Percentiles rank a stretch among this genome's conserved stretches.
phyloP scores from a whole-genome alignment of 2,113 vertebrate genomes.

The Anoura caudifer region DNA sequence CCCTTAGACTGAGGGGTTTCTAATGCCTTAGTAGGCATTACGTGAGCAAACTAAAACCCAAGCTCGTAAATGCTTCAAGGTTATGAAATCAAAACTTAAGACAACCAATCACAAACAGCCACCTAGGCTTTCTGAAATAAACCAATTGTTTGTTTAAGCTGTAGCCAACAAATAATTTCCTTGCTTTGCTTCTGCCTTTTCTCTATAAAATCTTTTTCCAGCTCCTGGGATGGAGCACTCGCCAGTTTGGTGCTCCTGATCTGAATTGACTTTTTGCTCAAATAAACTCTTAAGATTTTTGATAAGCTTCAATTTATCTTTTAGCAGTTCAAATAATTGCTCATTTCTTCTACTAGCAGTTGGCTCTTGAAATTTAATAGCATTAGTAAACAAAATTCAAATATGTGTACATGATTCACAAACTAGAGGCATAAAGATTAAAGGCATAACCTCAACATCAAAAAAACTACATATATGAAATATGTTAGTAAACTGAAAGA shows the following conservation, averaged over 20 bases:
- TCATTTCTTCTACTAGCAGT: background rate
- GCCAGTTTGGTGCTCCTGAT: background rate
- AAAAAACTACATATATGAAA: background rate
- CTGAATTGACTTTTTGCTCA: background rate
- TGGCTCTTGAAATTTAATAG: conserved; percentile 3
- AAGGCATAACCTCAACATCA: background rate
- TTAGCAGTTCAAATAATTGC: background rate
- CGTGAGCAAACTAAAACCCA: background rate
- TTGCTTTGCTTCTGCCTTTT: background rate
- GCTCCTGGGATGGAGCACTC: background rate
- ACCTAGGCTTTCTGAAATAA: background rate
- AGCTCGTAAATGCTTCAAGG: background rate
- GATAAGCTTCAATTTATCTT: background rate
- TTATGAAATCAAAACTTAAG: background rate
- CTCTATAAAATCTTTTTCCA: background rate
- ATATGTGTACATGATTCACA: background rate
- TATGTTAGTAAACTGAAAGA: background rate
- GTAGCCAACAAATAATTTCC: background rate
- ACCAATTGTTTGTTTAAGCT: background rate
- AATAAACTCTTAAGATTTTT: background rate
- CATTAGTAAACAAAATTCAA: background rate
- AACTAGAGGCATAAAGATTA: background rate
- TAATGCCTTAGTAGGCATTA: background rate
- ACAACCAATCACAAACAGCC: background rate
- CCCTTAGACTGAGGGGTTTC: background rate